Percentiles rank a stretch among this genome's conserved stretches.
Conservation (phyloP, 2,888 invertebrate species). For the Meliscaeva auricollis region DNA sequence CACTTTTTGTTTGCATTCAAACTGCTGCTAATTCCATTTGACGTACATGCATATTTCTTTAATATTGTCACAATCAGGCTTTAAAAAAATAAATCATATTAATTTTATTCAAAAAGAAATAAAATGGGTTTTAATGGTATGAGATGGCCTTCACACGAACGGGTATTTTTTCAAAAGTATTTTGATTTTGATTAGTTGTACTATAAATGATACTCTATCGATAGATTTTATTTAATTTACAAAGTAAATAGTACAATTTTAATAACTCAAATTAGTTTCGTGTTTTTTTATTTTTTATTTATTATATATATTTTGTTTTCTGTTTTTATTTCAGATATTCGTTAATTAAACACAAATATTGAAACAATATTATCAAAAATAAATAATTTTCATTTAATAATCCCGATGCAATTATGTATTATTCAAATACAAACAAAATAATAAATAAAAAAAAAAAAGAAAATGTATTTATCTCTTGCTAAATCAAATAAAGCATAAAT, state of each 20-base stretch:
- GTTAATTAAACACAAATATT: constrained; percentile 18
- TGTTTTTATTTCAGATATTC: constrained; percentile 2
- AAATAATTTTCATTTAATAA: constrained; percentile 1
- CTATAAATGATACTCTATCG: background rate
- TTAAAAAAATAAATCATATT: no score
- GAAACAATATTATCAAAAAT: constrained; percentile 4
- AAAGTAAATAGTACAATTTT: background rate
- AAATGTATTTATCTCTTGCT: background rate
- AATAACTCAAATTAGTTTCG: background rate
- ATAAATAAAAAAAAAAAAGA: background rate
- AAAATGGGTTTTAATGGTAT: no score
- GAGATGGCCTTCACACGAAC: no score
- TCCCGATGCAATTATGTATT: background rate
- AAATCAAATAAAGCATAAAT: background rate
- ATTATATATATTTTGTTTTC: background rate
- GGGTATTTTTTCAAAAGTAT: no score
- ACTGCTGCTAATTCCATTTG: no score
- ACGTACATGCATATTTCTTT: no score
- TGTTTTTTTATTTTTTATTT: background rate
- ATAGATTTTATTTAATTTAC: background rate
- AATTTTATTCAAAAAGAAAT: no score
- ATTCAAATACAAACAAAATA: background rate
- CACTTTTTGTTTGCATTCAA: no score
- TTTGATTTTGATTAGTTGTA: no score
- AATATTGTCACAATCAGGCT: no score